These are phyloP conservation scores for Elmis aenea DNA, from an alignment of 2,888 invertebrate species.

Conservation along the genomic window DNA sequence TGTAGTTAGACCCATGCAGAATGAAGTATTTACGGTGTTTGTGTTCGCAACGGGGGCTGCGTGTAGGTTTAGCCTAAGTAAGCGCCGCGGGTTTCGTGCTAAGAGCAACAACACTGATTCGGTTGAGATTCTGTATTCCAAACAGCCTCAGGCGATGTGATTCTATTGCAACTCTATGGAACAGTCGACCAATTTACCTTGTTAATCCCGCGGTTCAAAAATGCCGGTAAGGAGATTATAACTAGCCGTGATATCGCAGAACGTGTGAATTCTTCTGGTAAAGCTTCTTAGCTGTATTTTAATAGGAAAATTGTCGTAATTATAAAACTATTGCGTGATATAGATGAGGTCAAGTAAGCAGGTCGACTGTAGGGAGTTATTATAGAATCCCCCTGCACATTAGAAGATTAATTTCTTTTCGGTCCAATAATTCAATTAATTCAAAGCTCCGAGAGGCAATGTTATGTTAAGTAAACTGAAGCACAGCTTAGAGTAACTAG, in stretches of 20 bases:
- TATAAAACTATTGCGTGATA: too few species aligned
- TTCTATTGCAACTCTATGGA: slow-evolving; percentile 32
- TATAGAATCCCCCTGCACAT: slow-evolving; percentile 40
- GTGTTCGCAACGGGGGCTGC: slow-evolving; percentile 33
- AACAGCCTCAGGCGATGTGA: slow-evolving; percentile 40
- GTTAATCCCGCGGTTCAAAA: slow-evolving; percentile 1
- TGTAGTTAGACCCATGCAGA: too few species aligned
- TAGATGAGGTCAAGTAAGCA: slow-evolving; percentile 21
- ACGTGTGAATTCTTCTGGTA: too few species aligned
- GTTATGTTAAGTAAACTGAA: slow-evolving; percentile 45
- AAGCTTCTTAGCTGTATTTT: too few species aligned
- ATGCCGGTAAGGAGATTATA: too few species aligned
- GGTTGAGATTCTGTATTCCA: slow-evolving; percentile 40
- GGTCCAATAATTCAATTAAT: slow-evolving; percentile 51
- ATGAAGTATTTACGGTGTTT: slow-evolving; percentile 40
- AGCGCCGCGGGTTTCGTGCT: slow-evolving; percentile 33
- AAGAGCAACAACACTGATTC: slow-evolving; percentile 41
- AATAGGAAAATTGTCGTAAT: too few species aligned
- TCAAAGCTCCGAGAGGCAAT: slow-evolving; percentile 43
- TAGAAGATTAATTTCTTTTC: slow-evolving; percentile 51
- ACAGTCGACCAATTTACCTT: slow-evolving; percentile 9
- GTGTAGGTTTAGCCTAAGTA: slow-evolving; percentile 30
- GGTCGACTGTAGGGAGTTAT: slow-evolving; percentile 34
- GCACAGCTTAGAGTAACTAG: slow-evolving; percentile 40
- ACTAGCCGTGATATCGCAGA: too few species aligned